Evolutionary conservation across 2,113 vertebrate genomes (phyloP).

Genomic region (Dipodomys spectabilis): DNA sequence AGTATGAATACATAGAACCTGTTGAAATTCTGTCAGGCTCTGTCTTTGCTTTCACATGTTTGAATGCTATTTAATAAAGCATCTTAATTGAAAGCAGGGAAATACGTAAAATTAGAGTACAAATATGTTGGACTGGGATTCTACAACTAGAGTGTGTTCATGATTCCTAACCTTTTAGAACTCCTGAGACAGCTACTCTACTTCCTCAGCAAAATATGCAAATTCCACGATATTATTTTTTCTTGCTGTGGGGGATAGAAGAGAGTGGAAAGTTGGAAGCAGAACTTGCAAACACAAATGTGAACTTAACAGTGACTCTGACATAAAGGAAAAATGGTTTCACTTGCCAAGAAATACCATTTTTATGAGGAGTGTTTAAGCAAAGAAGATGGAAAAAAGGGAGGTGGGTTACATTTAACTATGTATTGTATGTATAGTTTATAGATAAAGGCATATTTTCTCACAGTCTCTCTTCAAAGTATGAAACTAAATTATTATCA

Average conservation of each 20-base stretch:
- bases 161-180: constrained; percentile 73
- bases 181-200: constrained; percentile 65
- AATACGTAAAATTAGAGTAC: constrained; percentile 70
- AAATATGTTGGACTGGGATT: constrained; percentile 77
- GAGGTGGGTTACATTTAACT: constrained; percentile 57
- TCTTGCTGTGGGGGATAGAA: constrained; percentile 74
- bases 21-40: constrained; percentile 87
- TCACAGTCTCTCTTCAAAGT: constrained; percentile 37
- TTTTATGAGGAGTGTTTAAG: constrained; percentile 80
- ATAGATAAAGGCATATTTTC: constrained; percentile 53
- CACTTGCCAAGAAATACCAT: constrained; percentile 76
- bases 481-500: constrained; percentile 62
- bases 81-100: constrained; percentile 81
- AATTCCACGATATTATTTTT: constrained; percentile 65
- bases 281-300: constrained; percentile 79
- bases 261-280: constrained; percentile 80
- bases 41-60: constrained; percentile 84
- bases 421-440: constrained; percentile 43
- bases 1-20: constrained; percentile 86
- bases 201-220: constrained; percentile 76
- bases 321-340: constrained; percentile 79
- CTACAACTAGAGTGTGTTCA: neutral
- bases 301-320: constrained; percentile 74
- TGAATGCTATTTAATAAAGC: constrained; percentile 86
- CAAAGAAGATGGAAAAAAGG: constrained; percentile 74